Evolutionary conservation across 2,113 vertebrate species (phyloP).

Genomic region (Acanthisitta chloris): DNA sequence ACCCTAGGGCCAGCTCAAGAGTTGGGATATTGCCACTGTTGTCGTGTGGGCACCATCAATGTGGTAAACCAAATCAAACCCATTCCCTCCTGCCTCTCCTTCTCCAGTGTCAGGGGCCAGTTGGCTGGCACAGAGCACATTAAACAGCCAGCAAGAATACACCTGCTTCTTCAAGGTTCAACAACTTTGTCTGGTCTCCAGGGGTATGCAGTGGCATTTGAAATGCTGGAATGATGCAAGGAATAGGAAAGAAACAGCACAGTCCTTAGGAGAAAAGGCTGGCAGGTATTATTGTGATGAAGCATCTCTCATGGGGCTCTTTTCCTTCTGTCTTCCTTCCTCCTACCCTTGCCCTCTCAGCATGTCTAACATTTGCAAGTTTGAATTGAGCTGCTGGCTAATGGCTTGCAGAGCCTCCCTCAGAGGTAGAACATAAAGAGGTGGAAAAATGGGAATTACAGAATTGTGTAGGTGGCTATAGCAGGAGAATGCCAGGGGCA

Average conservation of each 20-base stretch:
- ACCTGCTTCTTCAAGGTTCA: not conserved
- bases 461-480: not conserved
- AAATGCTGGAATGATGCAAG: not conserved
- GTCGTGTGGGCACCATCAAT: fast-evolving
- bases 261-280: not conserved
- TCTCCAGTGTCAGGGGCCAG: not conserved
- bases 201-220: not conserved
- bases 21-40: not conserved
- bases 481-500: not conserved
- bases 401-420: not conserved
- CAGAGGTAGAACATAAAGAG: not conserved
- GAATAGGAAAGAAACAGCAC: not conserved
- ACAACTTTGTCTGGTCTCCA: not conserved
- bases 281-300: not conserved
- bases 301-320: not conserved
- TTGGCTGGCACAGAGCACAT: not conserved
- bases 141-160: not conserved
- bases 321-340: not conserved
- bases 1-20: fast-evolving
- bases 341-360: not conserved
- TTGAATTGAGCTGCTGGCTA: not conserved
- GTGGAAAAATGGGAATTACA: constrained; percentile 3
- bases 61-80: not conserved
- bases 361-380: not conserved
- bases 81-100: not conserved